Base-by-base conservation (phyloP, 1,140 invertebrate species). In the Periplaneta americana region DNA sequence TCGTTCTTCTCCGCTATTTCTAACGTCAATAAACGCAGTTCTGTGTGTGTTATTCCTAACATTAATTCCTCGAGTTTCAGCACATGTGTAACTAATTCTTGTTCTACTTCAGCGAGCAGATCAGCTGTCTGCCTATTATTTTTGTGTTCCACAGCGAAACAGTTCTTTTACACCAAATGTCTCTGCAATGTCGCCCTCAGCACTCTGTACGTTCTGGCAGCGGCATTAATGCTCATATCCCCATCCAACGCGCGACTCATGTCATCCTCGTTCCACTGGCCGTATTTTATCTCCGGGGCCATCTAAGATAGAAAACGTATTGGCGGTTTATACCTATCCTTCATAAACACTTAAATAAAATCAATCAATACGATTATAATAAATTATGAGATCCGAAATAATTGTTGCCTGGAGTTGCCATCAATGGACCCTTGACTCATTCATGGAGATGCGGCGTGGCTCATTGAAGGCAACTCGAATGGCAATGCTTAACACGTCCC, bases 221-320 rank as follows among this genome's bases (percentile, higher is more conserved):
- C 34, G 34, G 48, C 80, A 81, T 83, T 83, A 11, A 82, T 34
- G 22, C 82, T 78, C 34, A 83, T 82, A 35, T 81, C 80, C 6
- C 80, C 80, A 22, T 9, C 39, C 34, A 83, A n/a, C 18, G 82
- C 82, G 32, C 37, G 35, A 17, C 34, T 34, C 79, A 82, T 78
- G 18, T 78, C 76, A n/a, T 33, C 76, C 34, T 78, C 76, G 13
- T 78, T 22, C 34, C 76, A 78, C 76, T 78, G 28, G n/a, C 76
- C 34, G n/a, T 78, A 78, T 78, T 78, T 34, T n/a, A 32, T n/a
- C 34, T 34, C 32, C 35, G 34, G 22, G 35, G 76, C 28, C 34
- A 78, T 78, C n/a, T n/a, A n/a, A n/a, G n/a, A n/a, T n/a, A n/a
- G 28, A 9, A 75, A 13, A 75, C 8, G 28, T 34, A 28, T 75